Evolutionary conservation across 2,113 vertebrate species (phyloP).

Genomic region (Tragelaphus buxtoni): DNA sequence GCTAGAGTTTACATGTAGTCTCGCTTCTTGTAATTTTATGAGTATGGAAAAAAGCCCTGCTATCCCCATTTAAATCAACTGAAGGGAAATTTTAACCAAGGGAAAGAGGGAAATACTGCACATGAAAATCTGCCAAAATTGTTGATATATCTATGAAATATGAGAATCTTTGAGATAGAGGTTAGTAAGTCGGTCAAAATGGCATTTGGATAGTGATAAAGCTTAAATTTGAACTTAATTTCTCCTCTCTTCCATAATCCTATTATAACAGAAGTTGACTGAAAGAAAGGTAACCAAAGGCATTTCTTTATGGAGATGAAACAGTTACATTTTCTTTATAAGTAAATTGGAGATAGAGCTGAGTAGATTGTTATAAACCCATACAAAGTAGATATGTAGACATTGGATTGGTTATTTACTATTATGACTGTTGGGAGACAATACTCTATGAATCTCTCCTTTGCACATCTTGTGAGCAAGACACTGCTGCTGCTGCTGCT

Average conservation of each 20-base stretch:
- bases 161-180: neutral
- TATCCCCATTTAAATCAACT: neutral
- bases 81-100: neutral
- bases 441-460: neutral
- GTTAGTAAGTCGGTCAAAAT: neutral
- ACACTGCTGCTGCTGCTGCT: neutral
- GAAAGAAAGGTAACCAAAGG: neutral
- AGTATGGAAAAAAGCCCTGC: neutral
- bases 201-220: neutral
- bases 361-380: neutral
- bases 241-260: neutral
- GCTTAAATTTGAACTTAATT: slow-evolving; percentile 22
- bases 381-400: neutral
- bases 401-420: neutral
- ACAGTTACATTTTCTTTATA: neutral
- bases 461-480: neutral
- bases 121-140: neutral
- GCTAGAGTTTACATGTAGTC: neutral
- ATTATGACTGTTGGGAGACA: neutral
- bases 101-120: neutral
- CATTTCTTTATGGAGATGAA: slow-evolving; percentile 13
- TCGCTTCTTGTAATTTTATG: slow-evolving; percentile 14
- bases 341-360: neutral
- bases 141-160: neutral
- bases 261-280: neutral